A percentile compares a stretch with the other conserved stretches of the same genome.
phyloP scores from a whole-genome alignment of 2,797 vertebrate species.

The Gila robusta region DNA sequence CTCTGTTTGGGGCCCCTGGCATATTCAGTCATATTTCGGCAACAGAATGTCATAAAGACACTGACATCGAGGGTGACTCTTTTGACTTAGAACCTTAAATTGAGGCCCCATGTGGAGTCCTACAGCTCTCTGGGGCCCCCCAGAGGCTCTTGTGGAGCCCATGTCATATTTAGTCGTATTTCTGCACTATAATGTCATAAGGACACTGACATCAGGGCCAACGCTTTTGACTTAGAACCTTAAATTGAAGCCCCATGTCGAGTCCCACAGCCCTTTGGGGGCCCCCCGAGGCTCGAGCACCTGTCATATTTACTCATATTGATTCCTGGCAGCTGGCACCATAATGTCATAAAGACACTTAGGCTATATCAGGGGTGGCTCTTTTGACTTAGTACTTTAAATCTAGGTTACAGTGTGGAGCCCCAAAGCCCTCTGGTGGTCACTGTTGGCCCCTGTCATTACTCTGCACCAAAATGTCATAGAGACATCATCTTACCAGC shows the following conservation, averaged over 20 bases:
- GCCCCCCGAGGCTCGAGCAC: accelerated
- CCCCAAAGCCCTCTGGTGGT: background rate
- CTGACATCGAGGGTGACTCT: background rate
- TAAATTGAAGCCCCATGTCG: background rate
- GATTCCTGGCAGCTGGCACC: accelerated
- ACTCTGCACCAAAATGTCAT: background rate
- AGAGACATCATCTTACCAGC: background rate
- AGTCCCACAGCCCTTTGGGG: background rate
- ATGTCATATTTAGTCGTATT: background rate
- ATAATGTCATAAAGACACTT: background rate
- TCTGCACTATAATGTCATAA: background rate
- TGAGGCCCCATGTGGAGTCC: too few species aligned
- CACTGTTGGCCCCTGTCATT: background rate
- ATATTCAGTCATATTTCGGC: background rate
- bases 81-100: background rate
- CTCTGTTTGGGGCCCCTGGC: background rate
- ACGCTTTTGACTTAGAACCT: background rate
- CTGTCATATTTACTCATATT: background rate
- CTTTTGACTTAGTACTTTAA: background rate
- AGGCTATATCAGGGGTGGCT: background rate
- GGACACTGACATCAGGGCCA: background rate
- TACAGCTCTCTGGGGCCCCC: background rate
- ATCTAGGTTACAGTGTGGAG: too few species aligned
- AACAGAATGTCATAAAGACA: background rate
- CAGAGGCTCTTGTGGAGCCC: background rate